Conservation (phyloP, 2,113 vertebrate species). For the Gobiocypris rarus region DNA sequence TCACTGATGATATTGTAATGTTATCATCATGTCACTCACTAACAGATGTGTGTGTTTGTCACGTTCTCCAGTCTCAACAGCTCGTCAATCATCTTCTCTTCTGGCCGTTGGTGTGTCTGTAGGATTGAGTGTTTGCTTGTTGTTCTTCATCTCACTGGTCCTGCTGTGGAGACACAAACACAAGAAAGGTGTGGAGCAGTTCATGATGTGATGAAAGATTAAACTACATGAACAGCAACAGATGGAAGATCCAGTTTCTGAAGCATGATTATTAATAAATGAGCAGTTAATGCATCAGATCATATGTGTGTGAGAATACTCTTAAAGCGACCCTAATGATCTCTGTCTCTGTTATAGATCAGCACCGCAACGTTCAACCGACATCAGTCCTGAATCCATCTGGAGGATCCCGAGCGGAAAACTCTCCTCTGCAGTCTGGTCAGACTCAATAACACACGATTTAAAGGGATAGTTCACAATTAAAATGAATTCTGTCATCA, state of each 20-base stretch:
- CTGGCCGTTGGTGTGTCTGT: not conserved
- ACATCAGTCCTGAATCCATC: no score
- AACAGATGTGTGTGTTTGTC: not conserved
- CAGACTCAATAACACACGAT: no score
- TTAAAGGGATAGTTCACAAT: no score
- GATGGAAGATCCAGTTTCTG: not conserved
- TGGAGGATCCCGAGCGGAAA: no score
- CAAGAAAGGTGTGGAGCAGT: slow-evolving; percentile 28
- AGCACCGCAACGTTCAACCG: no score
- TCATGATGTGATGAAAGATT: not conserved
- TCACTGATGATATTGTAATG: not conserved
- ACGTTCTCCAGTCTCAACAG: not conserved
- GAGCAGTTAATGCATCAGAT: not conserved
- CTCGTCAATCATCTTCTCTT: not conserved
- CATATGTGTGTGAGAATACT: not conserved
- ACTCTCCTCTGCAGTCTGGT: no score
- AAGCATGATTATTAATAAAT: not conserved
- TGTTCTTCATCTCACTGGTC: no score
- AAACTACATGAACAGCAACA: not conserved
- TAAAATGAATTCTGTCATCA: no score
- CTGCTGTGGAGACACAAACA: no score
- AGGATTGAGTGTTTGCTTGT: no score
- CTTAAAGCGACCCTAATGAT: not conserved
- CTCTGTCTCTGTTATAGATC: no score
- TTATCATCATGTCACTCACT: not conserved